Percentiles rank a stretch among this genome's conserved stretches.
These are phyloP conservation scores for Chascanopsetta lugubris DNA, from an alignment of 2,113 vertebrate species.

Conservation along the genomic window DNA sequence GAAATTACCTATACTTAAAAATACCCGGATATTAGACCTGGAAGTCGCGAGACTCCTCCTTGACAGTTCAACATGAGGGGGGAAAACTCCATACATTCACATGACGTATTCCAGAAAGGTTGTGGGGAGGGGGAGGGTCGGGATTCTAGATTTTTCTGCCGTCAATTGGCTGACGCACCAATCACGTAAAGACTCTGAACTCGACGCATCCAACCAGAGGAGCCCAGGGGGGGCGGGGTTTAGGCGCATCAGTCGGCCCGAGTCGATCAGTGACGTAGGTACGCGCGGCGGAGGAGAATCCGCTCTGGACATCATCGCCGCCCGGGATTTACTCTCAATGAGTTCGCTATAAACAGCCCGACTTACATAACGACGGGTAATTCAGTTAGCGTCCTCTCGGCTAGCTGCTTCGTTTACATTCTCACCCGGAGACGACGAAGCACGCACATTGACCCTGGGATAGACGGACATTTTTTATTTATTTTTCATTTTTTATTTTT, in stretches of 20 bases:
- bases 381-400: constrained; percentile 45
- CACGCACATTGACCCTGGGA: constrained; percentile 31
- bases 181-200: constrained; percentile 38
- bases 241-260: constrained; percentile 29
- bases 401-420: constrained; percentile 18
- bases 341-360: constrained; percentile 73
- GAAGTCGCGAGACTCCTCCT: too few species aligned
- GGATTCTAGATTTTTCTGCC: constrained; percentile 80
- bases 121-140: not conserved
- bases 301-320: constrained; percentile 66
- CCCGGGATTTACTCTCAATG: constrained; percentile 71
- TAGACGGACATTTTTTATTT: constrained; percentile 3
- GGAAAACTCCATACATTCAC: not conserved
- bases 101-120: constrained; percentile 51
- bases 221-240: constrained; percentile 54
- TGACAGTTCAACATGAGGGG: not conserved
- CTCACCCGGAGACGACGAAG: too few species aligned
- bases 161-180: constrained; percentile 65
- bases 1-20: too few species aligned
- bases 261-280: constrained; percentile 51
- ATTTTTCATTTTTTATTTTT: too few species aligned
- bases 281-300: constrained; percentile 71
- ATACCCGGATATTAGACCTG: too few species aligned
- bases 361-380: constrained; percentile 75
- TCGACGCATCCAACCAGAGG: constrained; percentile 63